Percentiles rank a stretch among this genome's conserved stretches.
Evolutionary conservation across 2,113 vertebrate genomes (phyloP).

Genomic region (Elachura formosa): DNA sequence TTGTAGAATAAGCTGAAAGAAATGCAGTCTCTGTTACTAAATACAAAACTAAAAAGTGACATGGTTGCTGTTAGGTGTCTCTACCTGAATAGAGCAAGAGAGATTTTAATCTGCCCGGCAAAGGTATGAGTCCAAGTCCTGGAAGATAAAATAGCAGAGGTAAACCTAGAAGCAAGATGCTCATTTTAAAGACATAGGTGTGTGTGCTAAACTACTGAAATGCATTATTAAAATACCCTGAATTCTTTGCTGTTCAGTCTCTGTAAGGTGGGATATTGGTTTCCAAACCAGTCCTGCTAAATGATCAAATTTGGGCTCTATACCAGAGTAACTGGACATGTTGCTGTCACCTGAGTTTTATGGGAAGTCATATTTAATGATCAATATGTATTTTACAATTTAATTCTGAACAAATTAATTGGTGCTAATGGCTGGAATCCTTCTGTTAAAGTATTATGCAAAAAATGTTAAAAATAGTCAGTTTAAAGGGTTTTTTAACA

Average conservation of each 20-base stretch:
- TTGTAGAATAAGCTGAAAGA: background rate
- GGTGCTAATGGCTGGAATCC: conserved; percentile 29
- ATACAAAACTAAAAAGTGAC: background rate
- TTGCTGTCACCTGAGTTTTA: background rate
- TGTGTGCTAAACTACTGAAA: background rate
- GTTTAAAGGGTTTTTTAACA: background rate
- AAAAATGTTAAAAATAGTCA: background rate
- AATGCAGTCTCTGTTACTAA: background rate
- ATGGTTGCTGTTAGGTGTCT: background rate
- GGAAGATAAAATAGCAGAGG: background rate
- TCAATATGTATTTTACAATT: background rate
- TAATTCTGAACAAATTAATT: conserved; percentile 22
- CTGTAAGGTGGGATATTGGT: background rate
- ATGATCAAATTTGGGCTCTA: background rate
- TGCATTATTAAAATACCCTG: background rate
- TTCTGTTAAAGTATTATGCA: background rate
- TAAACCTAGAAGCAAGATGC: background rate
- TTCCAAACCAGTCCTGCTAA: background rate
- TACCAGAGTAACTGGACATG: background rate
- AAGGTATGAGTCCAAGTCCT: background rate
- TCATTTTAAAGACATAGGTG: background rate
- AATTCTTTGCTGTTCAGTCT: background rate
- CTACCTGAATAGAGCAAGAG: background rate
- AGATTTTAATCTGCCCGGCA: background rate
- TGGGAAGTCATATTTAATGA: background rate